Evolutionary conservation across 2,888 invertebrate genomes (phyloP).

Genomic region (Drosophila testacea): DNA sequence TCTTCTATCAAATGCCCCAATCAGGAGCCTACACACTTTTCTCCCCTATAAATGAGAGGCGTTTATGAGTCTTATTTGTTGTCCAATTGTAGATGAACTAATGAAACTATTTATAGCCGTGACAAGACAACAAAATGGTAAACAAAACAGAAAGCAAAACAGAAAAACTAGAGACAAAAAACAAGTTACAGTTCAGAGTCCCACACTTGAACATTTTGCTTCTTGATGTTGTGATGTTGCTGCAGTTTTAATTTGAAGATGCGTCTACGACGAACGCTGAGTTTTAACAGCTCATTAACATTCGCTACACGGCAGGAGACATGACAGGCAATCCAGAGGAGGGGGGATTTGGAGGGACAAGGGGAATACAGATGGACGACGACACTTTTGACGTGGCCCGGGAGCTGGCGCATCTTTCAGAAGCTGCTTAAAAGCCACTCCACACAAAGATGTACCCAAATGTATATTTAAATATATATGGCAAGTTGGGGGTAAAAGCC

Average conservation of each 20-base stretch:
- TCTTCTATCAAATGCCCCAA: slow-evolving; percentile 30
- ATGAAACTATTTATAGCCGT: slow-evolving; percentile 69
- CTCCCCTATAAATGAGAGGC: slow-evolving; percentile 5
- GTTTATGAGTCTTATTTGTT: slow-evolving; percentile 29
- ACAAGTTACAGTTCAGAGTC: slow-evolving; percentile 39
- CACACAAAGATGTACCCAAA: slow-evolving; percentile 36
- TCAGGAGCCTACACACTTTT: slow-evolving; percentile 45
- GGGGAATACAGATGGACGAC: slow-evolving; percentile 25
- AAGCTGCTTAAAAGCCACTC: slow-evolving; percentile 77
- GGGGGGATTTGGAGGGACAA: too few relatives aligned
- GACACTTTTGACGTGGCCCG: slow-evolving; percentile 58
- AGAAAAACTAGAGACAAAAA: slow-evolving; percentile 4
- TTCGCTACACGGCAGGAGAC: slow-evolving; percentile 58
- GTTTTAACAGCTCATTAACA: slow-evolving; percentile 76
- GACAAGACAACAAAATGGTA: slow-evolving; percentile 43
- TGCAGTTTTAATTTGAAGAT: slow-evolving; percentile 62
- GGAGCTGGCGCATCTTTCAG: slow-evolving; percentile 56
- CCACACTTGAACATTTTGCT: too few relatives aligned
- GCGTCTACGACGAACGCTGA: slow-evolving; percentile 36
- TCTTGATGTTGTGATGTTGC: neutral
- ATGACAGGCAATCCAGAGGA: slow-evolving; percentile 29
- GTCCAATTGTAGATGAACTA: slow-evolving; percentile 50
- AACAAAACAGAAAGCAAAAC: slow-evolving; percentile 8
- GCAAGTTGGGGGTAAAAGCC: slow-evolving; percentile 58
- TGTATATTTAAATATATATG: slow-evolving; percentile 39